These are phyloP conservation scores for Lissonota sp. DNA, from an alignment of 2,888 invertebrate species.

Conservation along the genomic window DNA sequence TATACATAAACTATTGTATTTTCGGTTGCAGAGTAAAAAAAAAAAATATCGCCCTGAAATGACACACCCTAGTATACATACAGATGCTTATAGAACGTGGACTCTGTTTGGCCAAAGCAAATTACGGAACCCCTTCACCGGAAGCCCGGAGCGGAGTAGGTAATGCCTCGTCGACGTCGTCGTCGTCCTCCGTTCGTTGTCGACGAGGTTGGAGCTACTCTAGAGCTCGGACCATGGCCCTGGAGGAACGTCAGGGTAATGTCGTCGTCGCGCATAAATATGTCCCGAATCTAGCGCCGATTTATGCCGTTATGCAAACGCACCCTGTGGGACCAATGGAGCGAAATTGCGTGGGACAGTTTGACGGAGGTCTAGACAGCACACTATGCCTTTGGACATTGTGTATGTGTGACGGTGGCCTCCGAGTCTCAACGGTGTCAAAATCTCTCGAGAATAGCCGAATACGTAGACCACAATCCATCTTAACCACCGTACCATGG, in stretches of 20 bases:
- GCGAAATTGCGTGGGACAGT: conserved; percentile 64
- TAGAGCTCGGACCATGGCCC: conserved; percentile 41
- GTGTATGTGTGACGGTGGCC: neutral
- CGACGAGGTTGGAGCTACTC: conserved; percentile 30
- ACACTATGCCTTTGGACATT: conserved; percentile 32
- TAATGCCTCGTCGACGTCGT: conserved; percentile 62
- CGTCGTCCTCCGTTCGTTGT: conserved; percentile 24
- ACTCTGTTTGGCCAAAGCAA: conserved; percentile 64
- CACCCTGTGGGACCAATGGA: conserved; percentile 61
- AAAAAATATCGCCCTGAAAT: no score
- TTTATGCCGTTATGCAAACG: conserved; percentile 71
- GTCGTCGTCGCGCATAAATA: conserved; percentile 70
- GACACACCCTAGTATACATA: no score
- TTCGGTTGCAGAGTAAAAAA: no score
- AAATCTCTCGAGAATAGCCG: conserved; percentile 49
- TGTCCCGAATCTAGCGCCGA: conserved; percentile 69
- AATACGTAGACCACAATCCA: conserved; percentile 50
- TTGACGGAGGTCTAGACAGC: conserved; percentile 62
- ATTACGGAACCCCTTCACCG: conserved; percentile 65
- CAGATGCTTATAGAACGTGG: conserved; percentile 36
- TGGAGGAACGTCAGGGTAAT: conserved; percentile 67
- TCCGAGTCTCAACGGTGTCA: conserved; percentile 3
- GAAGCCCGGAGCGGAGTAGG: conserved; percentile 60
- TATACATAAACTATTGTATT: no score
- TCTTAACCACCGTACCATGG: conserved; percentile 36